Base-by-base conservation (phyloP, 1,140 invertebrate genomes). In the Heliconius eleuchia region DNA sequence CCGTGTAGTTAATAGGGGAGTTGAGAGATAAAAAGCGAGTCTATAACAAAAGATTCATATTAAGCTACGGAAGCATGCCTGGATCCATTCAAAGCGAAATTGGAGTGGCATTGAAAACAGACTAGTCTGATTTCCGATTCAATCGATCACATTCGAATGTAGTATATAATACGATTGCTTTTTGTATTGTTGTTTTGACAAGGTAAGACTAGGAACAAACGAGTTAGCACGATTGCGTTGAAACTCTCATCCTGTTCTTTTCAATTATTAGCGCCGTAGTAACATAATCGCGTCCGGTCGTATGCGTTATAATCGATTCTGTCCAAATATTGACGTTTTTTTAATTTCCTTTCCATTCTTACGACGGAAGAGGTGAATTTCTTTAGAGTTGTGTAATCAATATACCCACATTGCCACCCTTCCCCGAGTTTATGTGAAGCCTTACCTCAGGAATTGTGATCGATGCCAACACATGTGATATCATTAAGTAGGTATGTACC, bases 271-370 rank as follows among this genome's bases (percentile, higher is more conserved):
- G 89, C 91, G 88, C 80, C 87, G 85, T 82, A 84, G 84, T 85
- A 86, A 84, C 81, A 88, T 82, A 90, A 91, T 91, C 87, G 85
- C 90, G 86, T 92, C 90, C 90, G 90, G 86, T 87, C 77, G 83
- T 86, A 83, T 81, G 80, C 81, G 77, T 81, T 88, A 86, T 93
- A 90, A 93, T 94, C 88, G 87, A 89, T 91, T 90, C 89, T 92
- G 91, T 92, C 91, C 85, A 93, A 93, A 94, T 94, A 94, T 94
- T 94, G 91, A 92, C 88, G 85, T 87, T 93, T 93, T 94, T 90
- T 89, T 82, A 83, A 77, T 87, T 89, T 93, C 89, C 88, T 87
- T 85, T 89, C 78, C 75, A 86, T 88, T 89, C 73, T 86, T 84
- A 79, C 50, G 55, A 84, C 84, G 88, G 86, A 89, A 90, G 85